Evolutionary conservation across 2,888 invertebrate genomes (phyloP), one percentile per base, ranked within the genome.

Genomic region (Ditula angustiorana): DNA sequence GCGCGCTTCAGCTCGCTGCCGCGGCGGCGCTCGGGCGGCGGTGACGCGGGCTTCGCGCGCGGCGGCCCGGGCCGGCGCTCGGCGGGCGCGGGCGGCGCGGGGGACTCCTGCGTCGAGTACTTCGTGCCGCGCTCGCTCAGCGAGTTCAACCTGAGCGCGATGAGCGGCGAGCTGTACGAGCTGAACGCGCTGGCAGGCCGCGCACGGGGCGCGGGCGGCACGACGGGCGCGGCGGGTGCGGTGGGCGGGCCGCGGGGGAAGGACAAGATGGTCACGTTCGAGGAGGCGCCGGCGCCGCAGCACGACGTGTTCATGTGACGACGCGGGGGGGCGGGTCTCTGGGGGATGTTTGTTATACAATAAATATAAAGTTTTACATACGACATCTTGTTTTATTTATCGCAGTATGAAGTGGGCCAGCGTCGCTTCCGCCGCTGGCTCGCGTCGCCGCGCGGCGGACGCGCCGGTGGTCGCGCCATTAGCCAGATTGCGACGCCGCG

Each of bases 111-210:
- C 69, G 92, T 96, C 64, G 97, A 97, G 81, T 97, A 97, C 84
- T 97, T 97, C 82, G 96, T 97, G 68, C 97, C 97, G 67, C 93
- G 97, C 65, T 96, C 96, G 85, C 94, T 97, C 64, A 97, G 97
- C 86, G 97, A 97, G 82, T 97, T 97, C 79, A 96, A 97, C 82
- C 85, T 97, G 63, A 95, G 96, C 37, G 94, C 95, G 7, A 92
- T 94, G 55, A 94, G 95, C 75, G 69, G 81, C 69, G 67, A 76
- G 37, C 67, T 84, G 61, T 79, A 75, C 67, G 81, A 82, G 21
- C 72, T 82, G 46, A 68, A 75, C 49, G 47, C 72, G 62, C 63
- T 72, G 69, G 30, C 64, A 63, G 63, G 61, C 70, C 64, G 69
- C 66, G 59, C 72, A 71, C 63, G 73, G 75, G 63, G 77, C 77